These are phyloP conservation scores for Nothobranchius furzeri DNA, from an alignment of 2,113 vertebrate genomes.

Conservation along the genomic window DNA sequence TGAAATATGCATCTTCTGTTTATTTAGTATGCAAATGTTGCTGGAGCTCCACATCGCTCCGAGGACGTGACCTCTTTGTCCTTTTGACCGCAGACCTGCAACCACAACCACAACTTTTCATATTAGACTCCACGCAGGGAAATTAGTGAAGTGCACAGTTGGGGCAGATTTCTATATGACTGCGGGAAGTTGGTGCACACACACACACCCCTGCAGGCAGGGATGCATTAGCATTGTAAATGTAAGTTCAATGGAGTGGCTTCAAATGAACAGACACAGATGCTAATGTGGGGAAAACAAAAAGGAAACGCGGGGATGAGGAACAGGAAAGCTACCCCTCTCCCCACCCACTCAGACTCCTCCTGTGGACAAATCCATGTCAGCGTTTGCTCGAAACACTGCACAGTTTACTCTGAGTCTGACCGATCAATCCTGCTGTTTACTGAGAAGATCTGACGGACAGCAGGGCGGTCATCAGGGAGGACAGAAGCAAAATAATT, in stretches of 20 bases:
- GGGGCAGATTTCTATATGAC: conserved; percentile 8
- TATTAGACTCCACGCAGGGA: background rate
- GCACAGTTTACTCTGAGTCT: conserved; percentile 33
- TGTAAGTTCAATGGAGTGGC: conserved; percentile 20
- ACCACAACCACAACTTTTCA: background rate
- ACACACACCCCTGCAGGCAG: conserved; percentile 32
- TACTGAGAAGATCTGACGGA: conserved; percentile 29
- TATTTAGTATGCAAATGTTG: conserved; percentile 5
- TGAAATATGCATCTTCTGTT: conserved; percentile 18
- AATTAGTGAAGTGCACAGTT: background rate
- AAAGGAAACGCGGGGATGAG: background rate
- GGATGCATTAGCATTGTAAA: conserved; percentile 54
- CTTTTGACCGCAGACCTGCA: background rate
- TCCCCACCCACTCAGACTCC: background rate
- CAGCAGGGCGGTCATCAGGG: no score
- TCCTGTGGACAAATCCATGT: conserved; percentile 42
- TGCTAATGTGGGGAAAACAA: conserved; percentile 12
- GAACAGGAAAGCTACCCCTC: conserved; percentile 13
- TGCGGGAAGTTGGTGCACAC: conserved; percentile 7
- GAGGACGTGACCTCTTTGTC: background rate
- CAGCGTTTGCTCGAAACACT: conserved; percentile 32
- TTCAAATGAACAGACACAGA: conserved; percentile 24
- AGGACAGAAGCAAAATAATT: no score
- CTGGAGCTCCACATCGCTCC: background rate
- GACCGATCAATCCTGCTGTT: conserved; percentile 43